phyloP scores from a whole-genome alignment of 2,797 vertebrate species.

The Myoxocephalus aenaeus region DNA sequence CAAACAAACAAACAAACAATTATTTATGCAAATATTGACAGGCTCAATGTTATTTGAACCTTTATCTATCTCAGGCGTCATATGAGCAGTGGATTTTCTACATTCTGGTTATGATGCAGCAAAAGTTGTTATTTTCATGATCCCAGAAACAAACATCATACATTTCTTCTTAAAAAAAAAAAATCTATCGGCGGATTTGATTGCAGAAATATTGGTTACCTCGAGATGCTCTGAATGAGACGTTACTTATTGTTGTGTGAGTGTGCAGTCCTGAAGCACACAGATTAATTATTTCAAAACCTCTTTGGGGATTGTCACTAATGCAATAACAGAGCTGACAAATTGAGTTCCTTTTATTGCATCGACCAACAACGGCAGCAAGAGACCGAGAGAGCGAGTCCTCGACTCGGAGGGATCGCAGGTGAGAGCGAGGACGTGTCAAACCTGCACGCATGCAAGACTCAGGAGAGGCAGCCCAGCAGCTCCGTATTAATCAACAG shows the following conservation, averaged over 20 bases:
- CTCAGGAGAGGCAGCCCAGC: conserved; percentile 64
- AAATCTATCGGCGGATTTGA: conserved; percentile 18
- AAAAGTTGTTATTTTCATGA: not conserved
- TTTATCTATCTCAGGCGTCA: conserved; percentile 18
- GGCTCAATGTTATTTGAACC: conserved; percentile 1
- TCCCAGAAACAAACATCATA: conserved; percentile 10
- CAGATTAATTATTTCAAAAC: conserved; percentile 32
- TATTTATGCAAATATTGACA: not conserved
- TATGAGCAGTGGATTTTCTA: conserved; percentile 6
- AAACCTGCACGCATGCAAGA: conserved; percentile 38
- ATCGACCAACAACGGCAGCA: conserved; percentile 54
- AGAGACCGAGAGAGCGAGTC: conserved; percentile 43
- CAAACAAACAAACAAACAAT: no score
- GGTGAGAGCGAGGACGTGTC: conserved; percentile 63
- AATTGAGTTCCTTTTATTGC: conserved; percentile 74
- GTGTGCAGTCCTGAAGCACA: conserved; percentile 24
- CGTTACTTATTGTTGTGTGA: conserved; percentile 18
- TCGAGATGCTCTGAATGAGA: conserved; percentile 37
- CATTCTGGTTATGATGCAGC: not conserved
- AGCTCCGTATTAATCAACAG: conserved; percentile 78
- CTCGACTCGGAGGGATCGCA: conserved; percentile 73
- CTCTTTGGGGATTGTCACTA: conserved; percentile 55
- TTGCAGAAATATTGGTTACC: conserved; percentile 24
- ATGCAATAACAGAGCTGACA: conserved; percentile 69
- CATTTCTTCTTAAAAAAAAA: not conserved